These are phyloP conservation scores for Cariama cristata DNA, from an alignment of 2,113 vertebrate species.

Conservation along the genomic window DNA sequence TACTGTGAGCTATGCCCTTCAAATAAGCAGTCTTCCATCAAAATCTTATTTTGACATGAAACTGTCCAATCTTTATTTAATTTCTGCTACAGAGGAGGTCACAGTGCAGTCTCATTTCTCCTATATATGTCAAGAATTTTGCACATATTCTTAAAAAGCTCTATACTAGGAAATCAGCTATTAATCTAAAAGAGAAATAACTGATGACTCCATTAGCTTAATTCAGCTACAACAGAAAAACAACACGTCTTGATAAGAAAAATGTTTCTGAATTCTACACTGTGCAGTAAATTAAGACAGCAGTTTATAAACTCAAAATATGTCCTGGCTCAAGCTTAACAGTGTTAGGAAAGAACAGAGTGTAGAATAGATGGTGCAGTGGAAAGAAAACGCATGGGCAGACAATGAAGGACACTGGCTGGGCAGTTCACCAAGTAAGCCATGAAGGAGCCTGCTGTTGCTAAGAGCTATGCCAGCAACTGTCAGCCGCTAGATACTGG, in stretches of 20 bases:
- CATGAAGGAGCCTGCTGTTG: background rate
- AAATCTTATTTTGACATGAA: background rate
- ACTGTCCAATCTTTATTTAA: background rate
- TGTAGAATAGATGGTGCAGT: rapidly evolving
- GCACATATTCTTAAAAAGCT: background rate
- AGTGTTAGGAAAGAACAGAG: background rate
- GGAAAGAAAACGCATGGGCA: rapidly evolving
- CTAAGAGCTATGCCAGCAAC: background rate
- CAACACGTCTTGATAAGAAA: background rate
- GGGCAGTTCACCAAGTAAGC: background rate
- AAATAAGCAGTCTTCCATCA: background rate
- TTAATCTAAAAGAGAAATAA: background rate
- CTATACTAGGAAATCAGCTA: background rate
- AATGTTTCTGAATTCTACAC: background rate
- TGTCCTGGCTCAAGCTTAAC: background rate
- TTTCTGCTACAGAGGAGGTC: background rate
- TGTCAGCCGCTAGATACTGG: rapidly evolving
- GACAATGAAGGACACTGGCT: background rate
- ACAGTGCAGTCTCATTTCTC: background rate
- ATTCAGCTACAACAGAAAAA: background rate
- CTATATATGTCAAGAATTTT: background rate
- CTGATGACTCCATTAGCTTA: background rate
- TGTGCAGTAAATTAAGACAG: background rate
- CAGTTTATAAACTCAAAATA: background rate
- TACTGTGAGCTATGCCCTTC: background rate